phyloP scores from a whole-genome alignment of 2,888 invertebrate genomes.

The Agriopis marginaria region DNA sequence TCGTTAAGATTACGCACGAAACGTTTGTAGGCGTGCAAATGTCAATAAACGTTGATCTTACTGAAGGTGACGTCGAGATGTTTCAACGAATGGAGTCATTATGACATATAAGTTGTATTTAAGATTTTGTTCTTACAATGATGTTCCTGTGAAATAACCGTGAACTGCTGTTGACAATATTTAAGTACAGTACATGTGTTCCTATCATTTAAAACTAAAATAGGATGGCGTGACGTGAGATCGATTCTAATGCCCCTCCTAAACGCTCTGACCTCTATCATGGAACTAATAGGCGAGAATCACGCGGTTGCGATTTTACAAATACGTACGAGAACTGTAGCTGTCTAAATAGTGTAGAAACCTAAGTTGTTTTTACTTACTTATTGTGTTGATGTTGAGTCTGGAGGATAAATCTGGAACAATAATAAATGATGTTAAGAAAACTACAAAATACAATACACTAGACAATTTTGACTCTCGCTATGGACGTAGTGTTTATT shows the following conservation, averaged over 20 bases:
- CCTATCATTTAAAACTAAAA: conserved; percentile 12
- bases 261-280: conserved; percentile 38
- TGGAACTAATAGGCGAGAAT: conserved; percentile 37
- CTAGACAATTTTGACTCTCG: background rate
- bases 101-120: background rate
- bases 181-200: background rate
- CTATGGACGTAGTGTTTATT: background rate
- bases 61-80: conserved; percentile 8
- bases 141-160: background rate
- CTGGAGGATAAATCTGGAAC: conserved; percentile 36
- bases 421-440: conserved; percentile 18
- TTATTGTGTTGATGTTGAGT: conserved; percentile 26
- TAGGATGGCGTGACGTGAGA: conserved; percentile 26
- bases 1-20: conserved; percentile 25
- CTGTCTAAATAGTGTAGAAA: background rate
- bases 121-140: background rate
- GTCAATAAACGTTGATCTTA: conserved; percentile 10
- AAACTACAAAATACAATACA: background rate
- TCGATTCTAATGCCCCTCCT: conserved; percentile 34
- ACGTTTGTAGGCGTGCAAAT: conserved; percentile 10
- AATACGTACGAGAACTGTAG: background rate
- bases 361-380: conserved; percentile 27
- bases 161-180: background rate
- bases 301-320: conserved; percentile 39
- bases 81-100: background rate